Evolutionary conservation across 2,888 invertebrate genomes (phyloP).

Genomic region (Iselma pallidipennis): DNA sequence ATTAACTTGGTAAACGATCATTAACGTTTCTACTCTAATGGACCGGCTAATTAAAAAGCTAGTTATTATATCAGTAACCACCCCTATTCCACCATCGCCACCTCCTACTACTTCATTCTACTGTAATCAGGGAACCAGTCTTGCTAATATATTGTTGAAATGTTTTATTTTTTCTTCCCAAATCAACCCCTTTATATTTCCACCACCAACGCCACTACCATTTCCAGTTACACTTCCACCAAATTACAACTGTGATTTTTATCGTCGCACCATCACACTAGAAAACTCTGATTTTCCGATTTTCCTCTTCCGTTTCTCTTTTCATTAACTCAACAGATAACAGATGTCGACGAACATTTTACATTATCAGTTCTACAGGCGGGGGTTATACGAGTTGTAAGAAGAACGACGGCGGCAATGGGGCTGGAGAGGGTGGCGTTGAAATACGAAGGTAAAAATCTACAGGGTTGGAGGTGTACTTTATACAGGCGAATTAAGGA

Average conservation of each 20-base stretch:
- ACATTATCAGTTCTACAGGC: not conserved
- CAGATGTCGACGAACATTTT: not conserved
- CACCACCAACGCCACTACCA: not conserved
- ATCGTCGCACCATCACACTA: not conserved
- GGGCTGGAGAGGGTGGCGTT: not conserved
- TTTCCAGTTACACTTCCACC: too few species aligned
- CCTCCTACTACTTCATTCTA: too few species aligned
- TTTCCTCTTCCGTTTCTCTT: not conserved
- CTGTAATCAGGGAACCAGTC: too few species aligned
- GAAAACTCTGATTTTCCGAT: not conserved
- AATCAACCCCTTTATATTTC: not conserved
- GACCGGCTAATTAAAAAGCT: slow-evolving; percentile 20
- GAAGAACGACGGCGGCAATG: not conserved
- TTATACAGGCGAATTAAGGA: not conserved
- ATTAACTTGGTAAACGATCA: not conserved
- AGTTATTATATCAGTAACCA: slow-evolving; percentile 7
- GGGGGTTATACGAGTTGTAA: too few species aligned
- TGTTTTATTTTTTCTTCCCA: too few species aligned
- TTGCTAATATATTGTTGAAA: too few species aligned
- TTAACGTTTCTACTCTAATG: slow-evolving; percentile 14
- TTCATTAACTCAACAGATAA: not conserved
- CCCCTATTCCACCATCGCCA: too few species aligned
- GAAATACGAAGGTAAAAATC: too few species aligned
- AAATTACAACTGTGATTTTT: too few species aligned
- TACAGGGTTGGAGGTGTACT: not conserved